Evolutionary conservation across 2,888 invertebrate genomes (phyloP).

Genomic region (Nephrotoma flavescens): DNA sequence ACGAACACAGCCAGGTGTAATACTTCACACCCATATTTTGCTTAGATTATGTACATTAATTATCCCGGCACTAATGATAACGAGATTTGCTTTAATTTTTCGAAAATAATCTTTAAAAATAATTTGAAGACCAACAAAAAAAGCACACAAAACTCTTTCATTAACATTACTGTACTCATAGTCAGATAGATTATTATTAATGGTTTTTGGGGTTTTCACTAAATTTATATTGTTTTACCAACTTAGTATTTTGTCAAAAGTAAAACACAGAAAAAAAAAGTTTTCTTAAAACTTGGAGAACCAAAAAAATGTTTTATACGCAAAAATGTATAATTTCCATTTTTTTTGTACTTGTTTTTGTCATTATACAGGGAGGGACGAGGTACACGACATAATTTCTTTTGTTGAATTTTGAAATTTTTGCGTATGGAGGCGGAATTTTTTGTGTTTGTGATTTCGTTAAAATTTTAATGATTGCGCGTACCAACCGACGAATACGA

Average conservation of each 20-base stretch:
- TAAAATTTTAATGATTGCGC: not conserved
- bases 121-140: not conserved
- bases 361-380: not conserved
- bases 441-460: not conserved
- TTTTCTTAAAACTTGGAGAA: not conserved
- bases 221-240: not conserved
- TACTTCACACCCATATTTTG: not conserved
- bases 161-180: not conserved
- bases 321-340: not conserved
- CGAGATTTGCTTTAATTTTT: not conserved
- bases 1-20: not conserved
- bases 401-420: not conserved
- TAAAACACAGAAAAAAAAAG: not conserved
- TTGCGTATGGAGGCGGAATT: not conserved
- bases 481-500: too few species aligned
- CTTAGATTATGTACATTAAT: not conserved
- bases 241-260: not conserved
- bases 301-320: not conserved
- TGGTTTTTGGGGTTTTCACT: not conserved
- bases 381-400: not conserved
- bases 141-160: not conserved
- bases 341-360: not conserved
- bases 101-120: not conserved
- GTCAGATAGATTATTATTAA: not conserved
- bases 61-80: not conserved